phyloP scores from a whole-genome alignment of 2,888 invertebrate genomes.

The Gymnosoma rotundatum region DNA sequence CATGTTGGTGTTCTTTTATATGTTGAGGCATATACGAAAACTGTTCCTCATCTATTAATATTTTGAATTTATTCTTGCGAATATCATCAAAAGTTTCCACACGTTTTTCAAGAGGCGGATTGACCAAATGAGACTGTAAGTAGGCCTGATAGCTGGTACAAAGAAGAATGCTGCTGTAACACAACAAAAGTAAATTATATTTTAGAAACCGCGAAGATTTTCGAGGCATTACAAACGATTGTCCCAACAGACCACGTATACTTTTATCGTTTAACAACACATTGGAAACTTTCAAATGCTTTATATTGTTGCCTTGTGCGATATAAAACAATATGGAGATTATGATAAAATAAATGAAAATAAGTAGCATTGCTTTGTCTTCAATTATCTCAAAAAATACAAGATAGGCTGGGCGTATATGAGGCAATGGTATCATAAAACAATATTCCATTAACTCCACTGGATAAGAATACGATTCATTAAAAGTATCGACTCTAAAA shows the following conservation, averaged over 20 bases:
- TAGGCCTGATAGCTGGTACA: conserved; percentile 62
- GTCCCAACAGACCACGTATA: conserved; percentile 65
- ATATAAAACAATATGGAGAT: conserved; percentile 33
- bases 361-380: conserved; percentile 34
- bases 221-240: conserved; percentile 56
- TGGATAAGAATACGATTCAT: conserved; percentile 53
- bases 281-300: neutral
- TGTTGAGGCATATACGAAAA: neutral
- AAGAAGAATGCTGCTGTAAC: conserved; percentile 59
- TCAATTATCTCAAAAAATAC: conserved; percentile 58
- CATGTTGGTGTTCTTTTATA: neutral
- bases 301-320: neutral
- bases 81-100: conserved; percentile 66
- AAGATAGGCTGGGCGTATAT: conserved; percentile 20
- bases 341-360: conserved; percentile 29
- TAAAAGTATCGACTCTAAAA: conserved; percentile 39
- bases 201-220: conserved; percentile 36
- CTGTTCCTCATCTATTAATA: conserved; percentile 43
- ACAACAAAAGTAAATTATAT: conserved; percentile 51
- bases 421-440: conserved; percentile 64
- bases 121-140: conserved; percentile 61
- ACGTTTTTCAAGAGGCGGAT: conserved; percentile 48
- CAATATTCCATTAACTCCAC: conserved; percentile 66
- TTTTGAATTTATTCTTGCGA: conserved; percentile 44
- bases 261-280: conserved; percentile 54